phyloP scores from a whole-genome alignment of 2,113 vertebrate species.

The Myiozetetes cayanensis region DNA sequence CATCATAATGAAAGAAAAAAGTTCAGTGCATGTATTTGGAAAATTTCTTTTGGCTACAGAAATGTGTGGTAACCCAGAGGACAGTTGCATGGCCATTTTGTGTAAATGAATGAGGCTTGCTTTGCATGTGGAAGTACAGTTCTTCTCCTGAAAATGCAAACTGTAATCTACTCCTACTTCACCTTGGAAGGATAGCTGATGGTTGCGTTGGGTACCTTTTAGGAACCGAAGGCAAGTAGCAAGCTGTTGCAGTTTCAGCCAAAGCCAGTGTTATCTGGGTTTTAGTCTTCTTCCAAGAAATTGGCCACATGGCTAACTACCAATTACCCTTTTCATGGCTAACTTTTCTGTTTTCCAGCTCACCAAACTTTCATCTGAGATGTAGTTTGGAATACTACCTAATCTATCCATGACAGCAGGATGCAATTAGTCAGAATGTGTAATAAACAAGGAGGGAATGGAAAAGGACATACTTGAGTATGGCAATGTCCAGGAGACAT shows the following conservation, averaged over 20 bases:
- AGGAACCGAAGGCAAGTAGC: background rate
- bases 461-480: background rate
- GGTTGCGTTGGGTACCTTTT: background rate
- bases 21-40: background rate
- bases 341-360: background rate
- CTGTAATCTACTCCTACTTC: background rate
- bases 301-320: background rate
- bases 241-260: background rate
- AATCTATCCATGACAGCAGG: background rate
- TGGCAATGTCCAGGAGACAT: background rate
- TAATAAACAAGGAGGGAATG: background rate
- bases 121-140: background rate
- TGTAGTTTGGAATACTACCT: background rate
- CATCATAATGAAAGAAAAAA: background rate
- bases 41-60: background rate
- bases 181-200: background rate
- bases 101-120: background rate
- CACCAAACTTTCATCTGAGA: background rate
- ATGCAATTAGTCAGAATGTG: background rate
- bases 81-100: background rate
- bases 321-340: background rate
- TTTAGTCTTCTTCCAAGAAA: background rate
- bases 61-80: background rate
- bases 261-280: background rate
- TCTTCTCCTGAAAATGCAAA: background rate